phyloP scores from a whole-genome alignment of 2,888 invertebrate species.

The Lagria hirta region DNA sequence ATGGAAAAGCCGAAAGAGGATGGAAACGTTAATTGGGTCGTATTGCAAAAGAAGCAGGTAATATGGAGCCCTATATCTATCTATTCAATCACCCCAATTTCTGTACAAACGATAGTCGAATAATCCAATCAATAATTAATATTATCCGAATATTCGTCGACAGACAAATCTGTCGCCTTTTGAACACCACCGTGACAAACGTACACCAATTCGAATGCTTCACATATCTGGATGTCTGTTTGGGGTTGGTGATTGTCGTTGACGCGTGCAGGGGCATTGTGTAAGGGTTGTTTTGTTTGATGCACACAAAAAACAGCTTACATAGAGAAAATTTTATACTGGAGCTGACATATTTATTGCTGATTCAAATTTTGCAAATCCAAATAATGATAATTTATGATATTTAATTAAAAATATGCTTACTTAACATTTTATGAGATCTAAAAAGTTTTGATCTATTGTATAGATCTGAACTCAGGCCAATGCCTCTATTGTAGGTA shows the following conservation, averaged over 20 bases:
- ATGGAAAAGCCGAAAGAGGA: constrained; percentile 7
- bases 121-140: constrained; percentile 20
- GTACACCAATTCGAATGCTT: constrained; percentile 22
- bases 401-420: too few relatives aligned
- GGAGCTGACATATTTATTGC: too few relatives aligned
- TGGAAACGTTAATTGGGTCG: constrained; percentile 16
- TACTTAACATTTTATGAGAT: too few relatives aligned
- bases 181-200: constrained; percentile 20
- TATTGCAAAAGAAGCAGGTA: constrained; percentile 19
- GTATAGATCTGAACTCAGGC: too few relatives aligned
- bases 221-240: constrained; percentile 24
- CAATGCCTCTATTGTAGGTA: too few relatives aligned
- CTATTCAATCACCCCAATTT: constrained; percentile 12
- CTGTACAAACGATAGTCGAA: constrained; percentile 19
- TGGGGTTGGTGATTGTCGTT: constrained; percentile 28
- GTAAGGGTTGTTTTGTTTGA: too few relatives aligned
- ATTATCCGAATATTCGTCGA: constrained; percentile 16
- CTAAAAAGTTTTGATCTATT: too few relatives aligned
- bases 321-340: too few relatives aligned
- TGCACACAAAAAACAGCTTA: too few relatives aligned
- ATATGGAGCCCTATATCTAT: too few relatives aligned
- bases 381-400: too few relatives aligned
- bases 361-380: too few relatives aligned
- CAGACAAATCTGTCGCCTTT: constrained; percentile 19
- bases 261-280: constrained; percentile 27